Conservation (phyloP, 2,113 vertebrate genomes). For the human (Homo sapiens) region DNA sequence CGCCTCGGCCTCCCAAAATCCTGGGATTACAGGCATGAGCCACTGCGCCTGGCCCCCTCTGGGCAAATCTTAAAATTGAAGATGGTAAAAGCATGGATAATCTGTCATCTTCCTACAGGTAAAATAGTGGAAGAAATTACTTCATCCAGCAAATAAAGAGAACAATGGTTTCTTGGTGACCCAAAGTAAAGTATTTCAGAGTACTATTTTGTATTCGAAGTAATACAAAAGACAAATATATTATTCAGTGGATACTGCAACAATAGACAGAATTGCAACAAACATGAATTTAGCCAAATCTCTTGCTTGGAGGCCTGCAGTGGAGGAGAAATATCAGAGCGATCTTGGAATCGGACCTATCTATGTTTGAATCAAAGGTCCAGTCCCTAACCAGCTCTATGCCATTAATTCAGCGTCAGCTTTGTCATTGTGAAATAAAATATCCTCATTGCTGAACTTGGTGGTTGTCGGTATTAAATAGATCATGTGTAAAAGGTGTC, state of each 20-base stretch:
- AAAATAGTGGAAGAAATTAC: background rate
- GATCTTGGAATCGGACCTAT: background rate
- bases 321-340: background rate
- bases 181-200: background rate
- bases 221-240: background rate
- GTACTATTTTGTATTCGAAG: background rate
- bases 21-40: no score
- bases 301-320: background rate
- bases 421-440: constrained; percentile 5
- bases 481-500: background rate
- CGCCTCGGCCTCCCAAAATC: no score
- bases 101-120: background rate
- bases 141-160: background rate
- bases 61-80: background rate
- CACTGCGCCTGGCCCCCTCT: background rate
- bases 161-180: background rate
- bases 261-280: background rate
- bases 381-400: background rate
- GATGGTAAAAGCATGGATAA: background rate
- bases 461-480: background rate
- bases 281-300: background rate
- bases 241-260: background rate
- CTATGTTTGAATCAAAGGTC: background rate
- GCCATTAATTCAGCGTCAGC: background rate
- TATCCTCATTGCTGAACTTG: background rate